phyloP scores from a whole-genome alignment of 2,797 vertebrate genomes.

The Lophotriccus pileatus region DNA sequence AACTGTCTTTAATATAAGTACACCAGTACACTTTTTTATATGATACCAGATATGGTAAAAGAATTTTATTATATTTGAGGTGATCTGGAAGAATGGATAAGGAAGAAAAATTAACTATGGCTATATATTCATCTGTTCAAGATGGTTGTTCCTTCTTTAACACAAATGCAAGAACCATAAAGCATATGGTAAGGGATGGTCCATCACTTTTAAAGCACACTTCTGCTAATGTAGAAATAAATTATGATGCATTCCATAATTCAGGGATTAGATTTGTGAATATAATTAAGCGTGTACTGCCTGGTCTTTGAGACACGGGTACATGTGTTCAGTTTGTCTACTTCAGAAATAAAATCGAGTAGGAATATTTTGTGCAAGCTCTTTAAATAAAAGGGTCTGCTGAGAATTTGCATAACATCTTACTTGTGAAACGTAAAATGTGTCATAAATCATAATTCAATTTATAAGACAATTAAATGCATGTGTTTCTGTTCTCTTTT shows the following conservation, averaged over 20 bases:
- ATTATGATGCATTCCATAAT: conserved; percentile 11
- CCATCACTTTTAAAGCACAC: not conserved
- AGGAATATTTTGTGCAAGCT: not conserved
- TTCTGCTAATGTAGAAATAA: conserved; percentile 30
- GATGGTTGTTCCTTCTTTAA: not conserved
- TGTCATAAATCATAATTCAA: conserved; percentile 36
- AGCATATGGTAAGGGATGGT: conserved; percentile 36
- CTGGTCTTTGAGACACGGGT: not conserved
- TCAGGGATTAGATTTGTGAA: not conserved
- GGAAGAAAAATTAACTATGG: not conserved
- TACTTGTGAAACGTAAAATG: conserved; percentile 3
- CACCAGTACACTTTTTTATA: not conserved
- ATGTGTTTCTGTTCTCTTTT: conserved; percentile 30
- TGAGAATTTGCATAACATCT: conserved; percentile 33
- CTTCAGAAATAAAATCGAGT: conserved; percentile 28
- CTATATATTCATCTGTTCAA: not conserved
- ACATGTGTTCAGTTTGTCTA: not conserved
- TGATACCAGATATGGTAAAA: not conserved
- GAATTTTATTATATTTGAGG: not conserved
- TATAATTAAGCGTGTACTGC: not conserved
- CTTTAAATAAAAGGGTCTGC: not conserved
- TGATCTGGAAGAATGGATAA: not conserved
- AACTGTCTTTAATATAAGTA: not conserved
- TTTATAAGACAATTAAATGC: conserved; percentile 43
- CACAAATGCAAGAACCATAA: conserved; percentile 24